phyloP scores from a whole-genome alignment of 1,140 invertebrate species.

The Harpegnathos saltator region DNA sequence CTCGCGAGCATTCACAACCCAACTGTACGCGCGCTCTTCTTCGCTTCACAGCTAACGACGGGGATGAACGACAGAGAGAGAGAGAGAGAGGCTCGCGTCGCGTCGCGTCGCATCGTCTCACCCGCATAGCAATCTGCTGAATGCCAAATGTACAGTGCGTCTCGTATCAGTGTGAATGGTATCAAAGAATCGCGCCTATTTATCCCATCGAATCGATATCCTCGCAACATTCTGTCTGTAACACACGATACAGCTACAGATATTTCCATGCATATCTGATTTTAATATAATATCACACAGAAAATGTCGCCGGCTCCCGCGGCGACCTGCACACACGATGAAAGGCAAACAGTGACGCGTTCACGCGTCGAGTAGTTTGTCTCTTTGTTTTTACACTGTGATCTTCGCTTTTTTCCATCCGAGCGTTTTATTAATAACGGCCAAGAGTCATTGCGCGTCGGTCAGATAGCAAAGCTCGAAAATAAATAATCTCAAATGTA shows the following conservation, averaged over 20 bases:
- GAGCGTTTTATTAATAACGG: neutral
- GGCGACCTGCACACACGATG: neutral
- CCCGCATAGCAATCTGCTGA: too few relatives aligned
- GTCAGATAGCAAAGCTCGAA: neutral
- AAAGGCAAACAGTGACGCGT: conserved; percentile 7
- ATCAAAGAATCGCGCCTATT: too few relatives aligned
- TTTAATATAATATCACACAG: conserved; percentile 8
- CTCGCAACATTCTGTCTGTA: neutral
- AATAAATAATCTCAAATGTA: neutral
- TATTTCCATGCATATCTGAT: neutral
- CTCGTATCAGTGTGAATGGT: too few relatives aligned
- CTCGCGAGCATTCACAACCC: too few relatives aligned
- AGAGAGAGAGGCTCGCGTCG: too few relatives aligned
- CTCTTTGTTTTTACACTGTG: neutral
- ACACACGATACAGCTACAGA: neutral
- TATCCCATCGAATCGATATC: too few relatives aligned
- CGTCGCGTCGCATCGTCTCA: too few relatives aligned
- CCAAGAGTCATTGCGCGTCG: neutral
- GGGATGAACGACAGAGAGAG: too few relatives aligned
- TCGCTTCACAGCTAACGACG: too few relatives aligned
- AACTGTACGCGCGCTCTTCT: too few relatives aligned
- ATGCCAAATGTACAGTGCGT: too few relatives aligned
- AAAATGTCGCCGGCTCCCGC: neutral
- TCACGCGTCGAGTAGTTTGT: neutral
- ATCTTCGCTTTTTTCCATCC: neutral